Conservation (phyloP, 2,113 vertebrate species). For the Rissa tridactyla region DNA sequence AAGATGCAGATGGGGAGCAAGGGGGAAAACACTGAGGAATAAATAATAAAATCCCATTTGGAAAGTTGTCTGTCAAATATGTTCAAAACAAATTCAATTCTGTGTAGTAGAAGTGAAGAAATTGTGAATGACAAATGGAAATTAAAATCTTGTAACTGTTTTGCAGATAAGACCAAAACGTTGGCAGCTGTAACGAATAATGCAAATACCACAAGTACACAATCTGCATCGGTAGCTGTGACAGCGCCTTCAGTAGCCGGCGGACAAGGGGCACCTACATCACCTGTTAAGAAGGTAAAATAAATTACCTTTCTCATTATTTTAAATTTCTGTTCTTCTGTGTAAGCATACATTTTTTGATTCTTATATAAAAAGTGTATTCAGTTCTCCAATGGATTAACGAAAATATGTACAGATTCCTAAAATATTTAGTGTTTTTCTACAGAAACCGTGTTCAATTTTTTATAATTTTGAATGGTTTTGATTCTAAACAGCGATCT, state of each 20-base stretch:
- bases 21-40: background rate
- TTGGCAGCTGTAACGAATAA: conserved; percentile 80
- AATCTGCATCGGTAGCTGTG: conserved; percentile 74
- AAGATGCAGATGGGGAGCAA: background rate
- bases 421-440: background rate
- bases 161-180: conserved; percentile 89
- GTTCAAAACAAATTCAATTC: background rate
- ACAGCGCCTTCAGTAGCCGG: conserved; percentile 80
- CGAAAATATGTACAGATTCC: background rate
- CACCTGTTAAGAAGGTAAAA: conserved; percentile 93
- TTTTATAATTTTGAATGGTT: background rate
- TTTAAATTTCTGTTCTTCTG: background rate
- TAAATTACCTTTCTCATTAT: background rate
- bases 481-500: background rate
- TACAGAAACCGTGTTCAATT: background rate
- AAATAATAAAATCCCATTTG: background rate
- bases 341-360: background rate
- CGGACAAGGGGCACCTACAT: conserved; percentile 89
- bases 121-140: background rate
- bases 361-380: background rate
- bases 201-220: conserved; percentile 75
- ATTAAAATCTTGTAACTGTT: background rate
- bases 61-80: background rate
- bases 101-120: background rate
- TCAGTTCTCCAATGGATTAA: background rate